These are phyloP conservation scores for Redunca redunca DNA, from an alignment of 2,113 vertebrate genomes.

Conservation along the genomic window DNA sequence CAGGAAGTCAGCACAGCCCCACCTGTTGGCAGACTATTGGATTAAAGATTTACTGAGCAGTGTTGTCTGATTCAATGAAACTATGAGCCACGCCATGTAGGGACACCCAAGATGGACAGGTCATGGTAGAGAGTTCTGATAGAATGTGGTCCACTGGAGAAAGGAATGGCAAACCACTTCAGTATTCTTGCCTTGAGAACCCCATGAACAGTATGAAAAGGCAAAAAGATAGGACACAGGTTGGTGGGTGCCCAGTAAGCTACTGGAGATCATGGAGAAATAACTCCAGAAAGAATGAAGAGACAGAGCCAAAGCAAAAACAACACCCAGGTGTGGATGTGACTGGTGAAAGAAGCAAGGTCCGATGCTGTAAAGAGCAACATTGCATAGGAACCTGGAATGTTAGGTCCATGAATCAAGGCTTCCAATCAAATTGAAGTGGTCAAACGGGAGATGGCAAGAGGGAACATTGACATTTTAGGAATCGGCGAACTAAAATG, in stretches of 20 bases:
- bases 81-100: background rate
- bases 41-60: background rate
- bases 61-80: background rate
- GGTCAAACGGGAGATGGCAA: background rate
- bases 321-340: background rate
- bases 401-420: background rate
- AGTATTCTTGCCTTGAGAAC: background rate
- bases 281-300: background rate
- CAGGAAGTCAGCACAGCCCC: background rate
- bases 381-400: background rate
- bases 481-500: background rate
- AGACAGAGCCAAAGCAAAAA: background rate
- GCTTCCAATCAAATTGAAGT: background rate
- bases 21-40: background rate
- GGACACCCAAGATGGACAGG: background rate
- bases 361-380: background rate
- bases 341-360: background rate
- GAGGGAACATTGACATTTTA: background rate
- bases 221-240: background rate
- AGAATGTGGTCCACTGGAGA: background rate
- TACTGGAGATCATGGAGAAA: background rate
- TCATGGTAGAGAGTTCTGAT: background rate
- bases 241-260: background rate
- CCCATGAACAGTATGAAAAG: background rate
- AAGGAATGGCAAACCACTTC: background rate